Evolutionary conservation across 2,888 invertebrate genomes (phyloP).

Genomic region (Meganola albula): DNA sequence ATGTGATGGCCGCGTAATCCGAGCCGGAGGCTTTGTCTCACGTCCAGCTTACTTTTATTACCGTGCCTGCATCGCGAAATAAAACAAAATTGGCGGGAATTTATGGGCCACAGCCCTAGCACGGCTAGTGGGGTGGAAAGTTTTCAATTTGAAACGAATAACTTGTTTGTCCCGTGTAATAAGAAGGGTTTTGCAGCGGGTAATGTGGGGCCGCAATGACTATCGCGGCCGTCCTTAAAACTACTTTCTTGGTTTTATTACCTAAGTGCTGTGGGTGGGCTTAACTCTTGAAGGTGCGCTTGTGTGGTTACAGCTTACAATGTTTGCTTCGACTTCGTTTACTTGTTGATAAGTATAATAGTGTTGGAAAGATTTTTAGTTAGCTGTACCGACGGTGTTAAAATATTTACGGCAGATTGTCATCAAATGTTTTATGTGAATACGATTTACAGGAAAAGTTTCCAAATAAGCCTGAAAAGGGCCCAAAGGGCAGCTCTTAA

Average conservation of each 20-base stretch:
- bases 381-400: no score
- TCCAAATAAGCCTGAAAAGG: no score
- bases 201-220: constrained; percentile 67
- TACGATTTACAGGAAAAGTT: no score
- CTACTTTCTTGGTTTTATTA: constrained; percentile 75
- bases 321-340: no score
- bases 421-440: no score
- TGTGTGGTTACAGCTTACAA: constrained; percentile 32
- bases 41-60: constrained; percentile 78
- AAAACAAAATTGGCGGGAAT: constrained; percentile 78
- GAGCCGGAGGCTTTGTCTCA: constrained; percentile 71
- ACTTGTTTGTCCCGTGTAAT: constrained; percentile 74
- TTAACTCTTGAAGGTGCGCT: constrained; percentile 41
- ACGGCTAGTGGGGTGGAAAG: constrained; percentile 75
- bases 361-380: no score
- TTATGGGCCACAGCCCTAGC: constrained; percentile 69
- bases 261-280: constrained; percentile 59
- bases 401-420: no score
- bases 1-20: constrained; percentile 72
- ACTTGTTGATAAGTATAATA: no score
- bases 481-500: no score
- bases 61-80: constrained; percentile 75
- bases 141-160: constrained; percentile 78
- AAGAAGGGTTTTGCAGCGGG: constrained; percentile 69
- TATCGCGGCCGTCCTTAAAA: constrained; percentile 72